Percentiles rank a stretch among this genome's conserved stretches.
These are phyloP conservation scores for Uloborus diversus DNA, from an alignment of 1,140 invertebrate genomes.

Conservation along the genomic window DNA sequence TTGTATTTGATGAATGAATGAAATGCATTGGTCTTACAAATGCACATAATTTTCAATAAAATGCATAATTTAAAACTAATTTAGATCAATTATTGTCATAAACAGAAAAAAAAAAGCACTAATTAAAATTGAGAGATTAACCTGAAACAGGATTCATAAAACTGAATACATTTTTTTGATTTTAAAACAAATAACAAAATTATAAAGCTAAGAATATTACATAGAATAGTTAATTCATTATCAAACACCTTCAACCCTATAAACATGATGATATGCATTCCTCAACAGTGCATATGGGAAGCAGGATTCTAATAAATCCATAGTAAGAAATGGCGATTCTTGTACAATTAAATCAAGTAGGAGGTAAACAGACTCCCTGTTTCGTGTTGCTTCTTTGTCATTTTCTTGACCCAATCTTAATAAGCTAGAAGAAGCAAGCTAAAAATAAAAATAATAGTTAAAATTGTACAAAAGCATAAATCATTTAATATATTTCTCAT, in stretches of 20 bases:
- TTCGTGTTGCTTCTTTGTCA: slow-evolving; percentile 91
- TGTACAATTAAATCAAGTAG: slow-evolving; percentile 94
- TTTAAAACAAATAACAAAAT: too few relatives aligned
- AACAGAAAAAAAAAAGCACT: too few relatives aligned
- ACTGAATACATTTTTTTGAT: too few relatives aligned
- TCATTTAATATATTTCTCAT: background rate
- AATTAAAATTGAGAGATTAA: too few relatives aligned
- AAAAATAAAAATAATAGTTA: slow-evolving; percentile 41
- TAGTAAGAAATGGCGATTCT: slow-evolving; percentile 96
- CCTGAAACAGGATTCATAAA: too few relatives aligned
- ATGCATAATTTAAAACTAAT: too few relatives aligned
- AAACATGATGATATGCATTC: slow-evolving; percentile 95
- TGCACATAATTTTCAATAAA: too few relatives aligned
- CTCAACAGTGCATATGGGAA: slow-evolving; percentile 96
- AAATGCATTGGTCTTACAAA: background rate
- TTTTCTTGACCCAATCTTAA: slow-evolving; percentile 92
- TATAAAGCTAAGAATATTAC: too few relatives aligned
- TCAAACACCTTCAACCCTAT: slow-evolving; percentile 68
- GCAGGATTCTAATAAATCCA: slow-evolving; percentile 97
- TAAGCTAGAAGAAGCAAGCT: slow-evolving; percentile 92
- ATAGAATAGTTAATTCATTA: background rate
- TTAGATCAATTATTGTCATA: too few relatives aligned
- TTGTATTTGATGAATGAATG: too few relatives aligned
- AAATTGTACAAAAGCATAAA: background rate
- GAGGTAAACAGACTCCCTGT: slow-evolving; percentile 95